Evolutionary conservation across 2,888 invertebrate species (phyloP), one percentile per base, ranked within the genome.

Genomic region (Trimorus sp.): DNA sequence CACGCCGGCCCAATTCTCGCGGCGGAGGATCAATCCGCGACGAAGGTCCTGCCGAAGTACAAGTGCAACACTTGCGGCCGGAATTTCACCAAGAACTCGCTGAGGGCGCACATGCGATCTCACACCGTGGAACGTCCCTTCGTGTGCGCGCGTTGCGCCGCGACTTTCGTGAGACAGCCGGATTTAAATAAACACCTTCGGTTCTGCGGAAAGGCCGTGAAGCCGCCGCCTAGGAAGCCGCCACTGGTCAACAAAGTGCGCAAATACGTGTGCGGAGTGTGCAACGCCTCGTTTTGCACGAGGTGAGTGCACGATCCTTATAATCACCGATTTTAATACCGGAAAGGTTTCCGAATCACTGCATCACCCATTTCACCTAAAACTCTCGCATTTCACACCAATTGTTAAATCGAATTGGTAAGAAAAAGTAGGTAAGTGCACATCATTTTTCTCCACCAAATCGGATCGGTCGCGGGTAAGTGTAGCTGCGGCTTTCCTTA

Each of bases 111-210:
- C 89, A 91, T 97, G 54, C 93, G 95, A 42, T 93, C 94, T 70
- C 97, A 97, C 87, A 96, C 96, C 0, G 94, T 95, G 38, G 97
- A 97, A 88, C 93, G 95, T 78, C 95, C 95, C 0, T 96, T 94
- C 86, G 91, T 92, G 3, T 97, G 97, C 86, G 49, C 77, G 2
- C 90, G 92, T 0, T 97, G 97, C 88, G 92, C 92, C 0, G 92
- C 93, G 0, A 93, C 93, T 80, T 97, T 96, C 88, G 94, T 94
- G 0, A 92, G 95, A 37, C 40, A 94, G 85, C 94, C 94, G 59
- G 95, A 95, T 86, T 92, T 95, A 65, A 93, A 93, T 40, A 93
- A 93, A 74, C 96, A 97, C 89, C 83, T 92, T 92, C 69, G 93
- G 91, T 84, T 92, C 85, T 83, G 93, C 93, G 63, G 68, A 36